Conservation (phyloP, 2,888 invertebrate genomes). For the Drosophila paramelanica region DNA sequence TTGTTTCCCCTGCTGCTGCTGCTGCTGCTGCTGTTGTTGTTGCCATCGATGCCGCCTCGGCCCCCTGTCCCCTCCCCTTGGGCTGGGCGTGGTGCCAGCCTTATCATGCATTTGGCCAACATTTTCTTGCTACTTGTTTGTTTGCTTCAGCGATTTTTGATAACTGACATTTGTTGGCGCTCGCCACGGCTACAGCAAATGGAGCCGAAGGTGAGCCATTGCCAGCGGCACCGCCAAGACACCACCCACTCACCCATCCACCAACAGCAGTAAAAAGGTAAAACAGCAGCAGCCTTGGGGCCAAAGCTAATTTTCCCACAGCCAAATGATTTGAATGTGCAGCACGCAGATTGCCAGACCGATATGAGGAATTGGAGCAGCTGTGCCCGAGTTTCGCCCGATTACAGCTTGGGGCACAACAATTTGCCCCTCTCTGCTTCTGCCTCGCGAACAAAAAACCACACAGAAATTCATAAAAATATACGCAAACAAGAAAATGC, state of each 20-base stretch:
- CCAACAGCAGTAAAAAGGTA: no score
- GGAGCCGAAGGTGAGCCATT: constrained; percentile 26
- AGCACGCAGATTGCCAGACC: constrained; percentile 44
- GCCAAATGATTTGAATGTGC: constrained; percentile 47
- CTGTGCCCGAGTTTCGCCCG: constrained; percentile 24
- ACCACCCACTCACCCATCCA: no score
- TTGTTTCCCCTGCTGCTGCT: constrained; percentile 43
- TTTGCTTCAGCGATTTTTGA: constrained; percentile 72
- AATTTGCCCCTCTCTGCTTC: constrained; percentile 9
- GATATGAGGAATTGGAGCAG: constrained; percentile 48
- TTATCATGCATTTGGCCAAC: constrained; percentile 74
- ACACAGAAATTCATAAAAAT: not conserved
- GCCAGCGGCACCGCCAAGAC: not conserved
- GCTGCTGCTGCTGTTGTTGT: constrained; percentile 14
- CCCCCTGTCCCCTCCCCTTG: not conserved
- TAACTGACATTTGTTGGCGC: constrained; percentile 71
- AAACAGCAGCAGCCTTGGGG: not conserved
- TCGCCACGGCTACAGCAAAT: constrained; percentile 46
- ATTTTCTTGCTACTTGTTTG: constrained; percentile 74
- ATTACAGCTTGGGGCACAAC: constrained; percentile 30
- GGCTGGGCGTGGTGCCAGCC: constrained; percentile 51
- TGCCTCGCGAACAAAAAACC: not conserved
- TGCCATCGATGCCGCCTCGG: constrained; percentile 7
- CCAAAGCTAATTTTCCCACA: constrained; percentile 36
- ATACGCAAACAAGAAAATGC: not conserved